A percentile compares a stretch with the other conserved stretches of the same genome.
Conservation (phyloP, 2,888 invertebrate genomes). For the Lycocerus yunnanus region DNA sequence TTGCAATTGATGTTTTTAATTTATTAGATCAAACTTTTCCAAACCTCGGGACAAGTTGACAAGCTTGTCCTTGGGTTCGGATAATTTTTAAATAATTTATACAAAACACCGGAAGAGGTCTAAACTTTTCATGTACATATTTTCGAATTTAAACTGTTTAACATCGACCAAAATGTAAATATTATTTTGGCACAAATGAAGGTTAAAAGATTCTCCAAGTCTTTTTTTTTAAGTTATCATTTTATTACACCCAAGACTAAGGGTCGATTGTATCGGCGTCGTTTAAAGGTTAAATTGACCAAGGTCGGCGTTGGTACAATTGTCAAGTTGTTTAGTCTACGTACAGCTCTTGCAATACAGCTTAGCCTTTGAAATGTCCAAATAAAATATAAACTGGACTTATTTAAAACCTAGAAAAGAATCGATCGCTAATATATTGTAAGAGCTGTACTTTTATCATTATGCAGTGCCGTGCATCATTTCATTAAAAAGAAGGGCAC, state of each 20-base stretch:
- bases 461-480: too few relatives aligned
- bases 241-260: not conserved
- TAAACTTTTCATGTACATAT: conserved; percentile 9
- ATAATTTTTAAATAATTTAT: not conserved
- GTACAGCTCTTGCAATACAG: too few relatives aligned
- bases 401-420: too few relatives aligned
- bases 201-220: not conserved
- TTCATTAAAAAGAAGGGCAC: too few relatives aligned
- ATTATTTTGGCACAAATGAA: conserved; percentile 10
- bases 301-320: too few relatives aligned
- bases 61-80: too few relatives aligned
- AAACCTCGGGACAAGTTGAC: not conserved
- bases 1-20: not conserved
- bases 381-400: too few relatives aligned
- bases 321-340: too few relatives aligned
- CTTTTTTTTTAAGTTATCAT: not conserved
- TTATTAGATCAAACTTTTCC: not conserved
- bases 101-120: not conserved
- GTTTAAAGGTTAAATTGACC: not conserved
- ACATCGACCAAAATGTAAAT: conserved; percentile 26
- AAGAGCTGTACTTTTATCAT: too few relatives aligned
- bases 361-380: too few relatives aligned
- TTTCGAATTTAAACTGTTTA: not conserved
- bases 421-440: too few relatives aligned
- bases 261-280: not conserved